Evolutionary conservation across 2,888 invertebrate species (phyloP).

Genomic region (Lutraria lutraria): DNA sequence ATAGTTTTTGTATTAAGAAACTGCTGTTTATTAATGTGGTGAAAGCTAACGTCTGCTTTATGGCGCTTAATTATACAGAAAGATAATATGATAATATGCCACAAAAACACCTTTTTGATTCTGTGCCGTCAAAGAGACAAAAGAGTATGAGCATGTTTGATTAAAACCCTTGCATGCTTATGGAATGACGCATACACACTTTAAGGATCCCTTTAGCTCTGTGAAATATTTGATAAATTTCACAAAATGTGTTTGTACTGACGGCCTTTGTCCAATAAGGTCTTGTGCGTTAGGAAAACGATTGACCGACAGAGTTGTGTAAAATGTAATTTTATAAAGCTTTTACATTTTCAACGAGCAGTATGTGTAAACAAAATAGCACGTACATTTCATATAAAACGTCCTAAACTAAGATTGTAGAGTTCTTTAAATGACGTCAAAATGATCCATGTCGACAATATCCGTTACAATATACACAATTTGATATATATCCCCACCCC

Average conservation of each 20-base stretch:
- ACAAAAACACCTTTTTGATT: neutral
- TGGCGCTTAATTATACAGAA: slow-evolving; percentile 6
- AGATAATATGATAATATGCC: neutral
- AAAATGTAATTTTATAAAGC: neutral
- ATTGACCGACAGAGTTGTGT: neutral
- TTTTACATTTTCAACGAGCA: neutral
- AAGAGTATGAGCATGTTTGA: neutral
- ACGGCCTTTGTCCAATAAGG: neutral
- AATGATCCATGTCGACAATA: neutral
- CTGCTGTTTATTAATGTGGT: slow-evolving; percentile 13
- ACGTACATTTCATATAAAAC: too few relatives aligned
- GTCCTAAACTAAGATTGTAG: neutral
- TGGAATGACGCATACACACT: neutral
- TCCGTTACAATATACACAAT: neutral
- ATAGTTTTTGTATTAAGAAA: slow-evolving; percentile 13
- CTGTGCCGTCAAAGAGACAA: neutral
- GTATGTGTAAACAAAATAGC: neutral
- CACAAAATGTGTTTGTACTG: neutral
- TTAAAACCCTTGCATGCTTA: neutral
- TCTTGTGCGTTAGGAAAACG: neutral
- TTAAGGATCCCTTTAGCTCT: neutral
- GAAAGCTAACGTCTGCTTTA: slow-evolving; percentile 21
- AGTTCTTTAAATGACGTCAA: neutral
- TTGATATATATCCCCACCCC: neutral
- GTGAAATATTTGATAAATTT: neutral